Conservation (phyloP, 23 tunicate genomes). For the Oikopleura vanhoeffeni region DNA sequence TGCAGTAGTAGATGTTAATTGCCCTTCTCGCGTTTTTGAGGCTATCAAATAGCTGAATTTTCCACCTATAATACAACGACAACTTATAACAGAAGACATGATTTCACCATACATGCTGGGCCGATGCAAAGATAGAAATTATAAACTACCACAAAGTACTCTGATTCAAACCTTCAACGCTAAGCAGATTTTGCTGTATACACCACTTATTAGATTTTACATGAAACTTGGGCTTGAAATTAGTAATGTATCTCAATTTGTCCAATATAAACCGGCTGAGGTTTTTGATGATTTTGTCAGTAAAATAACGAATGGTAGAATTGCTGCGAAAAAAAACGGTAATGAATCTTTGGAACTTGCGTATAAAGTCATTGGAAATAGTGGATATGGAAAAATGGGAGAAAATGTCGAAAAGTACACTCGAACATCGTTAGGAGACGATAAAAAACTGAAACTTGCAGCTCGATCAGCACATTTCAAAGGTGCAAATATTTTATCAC, state of each 20-base stretch:
- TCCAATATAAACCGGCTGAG: neutral
- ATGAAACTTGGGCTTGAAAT: neutral
- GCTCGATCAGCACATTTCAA: neutral
- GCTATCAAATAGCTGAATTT: too few relatives aligned
- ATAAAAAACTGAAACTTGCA: neutral
- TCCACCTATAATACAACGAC: neutral
- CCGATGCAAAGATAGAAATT: too few relatives aligned
- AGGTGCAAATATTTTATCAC: neutral
- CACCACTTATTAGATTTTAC: neutral
- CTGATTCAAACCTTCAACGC: neutral
- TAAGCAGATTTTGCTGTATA: neutral
- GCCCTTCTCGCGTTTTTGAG: too few relatives aligned
- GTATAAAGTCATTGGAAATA: neutral
- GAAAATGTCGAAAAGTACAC: neutral
- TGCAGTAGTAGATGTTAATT: too few relatives aligned
- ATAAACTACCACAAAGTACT: neutral
- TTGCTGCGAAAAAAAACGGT: neutral
- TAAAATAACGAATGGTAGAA: neutral
- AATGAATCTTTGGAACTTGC: neutral
- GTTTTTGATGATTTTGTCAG: neutral
- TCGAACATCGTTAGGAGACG: neutral
- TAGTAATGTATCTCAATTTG: neutral
- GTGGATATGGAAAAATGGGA: slow-evolving; percentile 11
- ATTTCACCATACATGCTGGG: neutral
- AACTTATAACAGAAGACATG: neutral